Percentiles rank a stretch among this genome's conserved stretches.
These are phyloP conservation scores for Megathymus violae DNA, from an alignment of 1,140 invertebrate genomes.

Conservation along the genomic window DNA sequence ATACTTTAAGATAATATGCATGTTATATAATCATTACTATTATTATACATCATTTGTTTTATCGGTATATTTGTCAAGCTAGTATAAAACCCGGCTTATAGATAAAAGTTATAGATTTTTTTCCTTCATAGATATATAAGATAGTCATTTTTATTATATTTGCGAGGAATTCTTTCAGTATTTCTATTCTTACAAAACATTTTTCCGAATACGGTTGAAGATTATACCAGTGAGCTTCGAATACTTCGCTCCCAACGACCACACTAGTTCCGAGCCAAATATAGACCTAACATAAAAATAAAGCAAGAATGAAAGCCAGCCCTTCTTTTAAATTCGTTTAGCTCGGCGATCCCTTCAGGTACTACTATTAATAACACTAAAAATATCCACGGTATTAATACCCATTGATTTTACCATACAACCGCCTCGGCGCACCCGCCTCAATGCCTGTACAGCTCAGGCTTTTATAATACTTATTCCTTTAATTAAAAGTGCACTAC, in stretches of 20 bases:
- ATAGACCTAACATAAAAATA: slow-evolving; percentile 30
- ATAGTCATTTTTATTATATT: too few species aligned
- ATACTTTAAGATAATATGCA: too few species aligned
- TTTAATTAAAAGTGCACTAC: slow-evolving; percentile 35
- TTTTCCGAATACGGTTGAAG: too few species aligned
- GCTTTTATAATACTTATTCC: slow-evolving; percentile 19
- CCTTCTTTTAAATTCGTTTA: slow-evolving; percentile 49
- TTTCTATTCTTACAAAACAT: too few species aligned
- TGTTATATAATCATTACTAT: too few species aligned
- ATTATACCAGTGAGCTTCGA: too few species aligned
- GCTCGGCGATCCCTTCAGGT: slow-evolving; percentile 45
- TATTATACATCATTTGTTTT: too few species aligned
- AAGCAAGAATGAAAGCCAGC: slow-evolving; percentile 49
- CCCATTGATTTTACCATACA: slow-evolving; percentile 52
- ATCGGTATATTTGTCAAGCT: too few species aligned
- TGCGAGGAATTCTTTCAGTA: too few species aligned
- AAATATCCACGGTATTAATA: slow-evolving; percentile 62
- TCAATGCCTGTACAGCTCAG: slow-evolving; percentile 28
- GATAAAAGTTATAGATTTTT: too few species aligned
- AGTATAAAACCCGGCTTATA: too few species aligned
- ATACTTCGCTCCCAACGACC: neutral
- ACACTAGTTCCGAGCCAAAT: slow-evolving; percentile 11
- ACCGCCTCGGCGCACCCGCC: slow-evolving; percentile 47
- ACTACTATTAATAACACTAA: slow-evolving; percentile 58
- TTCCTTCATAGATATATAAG: too few species aligned